phyloP scores from a whole-genome alignment of 2,888 invertebrate species.

The Bruchidius siliquastri region DNA sequence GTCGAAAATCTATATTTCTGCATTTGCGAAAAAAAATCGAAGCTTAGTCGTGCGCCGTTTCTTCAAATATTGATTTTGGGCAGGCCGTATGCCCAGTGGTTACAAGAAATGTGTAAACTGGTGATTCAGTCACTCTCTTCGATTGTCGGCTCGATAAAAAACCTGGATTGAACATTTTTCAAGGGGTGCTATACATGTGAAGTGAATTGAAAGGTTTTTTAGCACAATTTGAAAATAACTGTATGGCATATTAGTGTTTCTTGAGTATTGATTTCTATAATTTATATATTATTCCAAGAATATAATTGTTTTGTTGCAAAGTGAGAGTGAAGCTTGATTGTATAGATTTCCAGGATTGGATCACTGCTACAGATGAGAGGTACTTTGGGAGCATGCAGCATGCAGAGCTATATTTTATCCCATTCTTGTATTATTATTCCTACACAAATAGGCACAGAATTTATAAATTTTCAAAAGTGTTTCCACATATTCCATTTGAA shows the following conservation, averaged over 20 bases:
- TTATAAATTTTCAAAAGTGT: too few species aligned
- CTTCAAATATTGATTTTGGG: conserved; percentile 42
- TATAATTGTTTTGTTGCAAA: conserved; percentile 19
- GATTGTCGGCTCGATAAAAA: conserved; percentile 17
- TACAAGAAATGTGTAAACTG: conserved; percentile 25
- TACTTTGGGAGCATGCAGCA: background rate
- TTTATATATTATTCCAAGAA: conserved; percentile 8
- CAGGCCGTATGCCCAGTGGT: conserved; percentile 29
- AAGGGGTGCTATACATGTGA: conserved; percentile 7
- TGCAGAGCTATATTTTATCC: background rate
- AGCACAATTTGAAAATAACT: background rate
- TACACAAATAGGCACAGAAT: too few species aligned
- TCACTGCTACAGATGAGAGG: conserved; percentile 4
- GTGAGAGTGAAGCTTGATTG: conserved; percentile 16
- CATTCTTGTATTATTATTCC: background rate
- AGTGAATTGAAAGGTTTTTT: conserved; percentile 2
- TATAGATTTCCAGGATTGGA: conserved; percentile 10
- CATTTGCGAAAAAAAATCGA: background rate
- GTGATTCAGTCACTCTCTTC: conserved; percentile 11
- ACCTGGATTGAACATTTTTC: conserved; percentile 8
- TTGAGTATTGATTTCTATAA: conserved; percentile 22
- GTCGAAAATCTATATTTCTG: background rate
- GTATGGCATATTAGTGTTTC: conserved; percentile 19
- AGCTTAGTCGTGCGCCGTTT: conserved; percentile 28
- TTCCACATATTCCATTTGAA: too few species aligned